Conservation (phyloP, 2,113 vertebrate species). For the Australoheros scitulus region DNA sequence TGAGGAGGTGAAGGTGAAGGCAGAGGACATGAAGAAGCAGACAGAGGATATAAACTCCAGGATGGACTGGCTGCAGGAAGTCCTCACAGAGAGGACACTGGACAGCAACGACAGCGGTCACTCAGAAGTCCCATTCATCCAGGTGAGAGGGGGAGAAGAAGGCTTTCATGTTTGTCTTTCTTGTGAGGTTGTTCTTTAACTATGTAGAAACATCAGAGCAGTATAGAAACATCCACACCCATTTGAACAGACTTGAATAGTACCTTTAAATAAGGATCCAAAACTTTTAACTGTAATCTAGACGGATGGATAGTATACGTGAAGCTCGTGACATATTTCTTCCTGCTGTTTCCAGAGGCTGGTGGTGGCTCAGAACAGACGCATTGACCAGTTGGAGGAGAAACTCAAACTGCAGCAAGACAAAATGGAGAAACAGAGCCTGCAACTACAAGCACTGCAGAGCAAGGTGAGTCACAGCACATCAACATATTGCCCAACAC, state of each 20-base stretch:
- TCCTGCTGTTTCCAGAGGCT: constrained; percentile 68
- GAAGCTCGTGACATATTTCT: background rate
- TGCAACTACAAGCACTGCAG: constrained; percentile 83
- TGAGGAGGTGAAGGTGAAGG: constrained; percentile 54
- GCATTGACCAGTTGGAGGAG: constrained; percentile 85
- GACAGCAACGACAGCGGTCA: constrained; percentile 51
- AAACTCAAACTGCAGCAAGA: constrained; percentile 89
- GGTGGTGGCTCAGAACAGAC: constrained; percentile 82
- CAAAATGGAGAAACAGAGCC: constrained; percentile 88
- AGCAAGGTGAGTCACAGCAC: constrained; percentile 53
- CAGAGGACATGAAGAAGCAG: constrained; percentile 71
- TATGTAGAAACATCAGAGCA: background rate
- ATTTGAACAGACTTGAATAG: background rate
- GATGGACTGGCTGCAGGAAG: constrained; percentile 77
- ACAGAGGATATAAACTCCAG: constrained; percentile 62
- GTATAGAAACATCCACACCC: background rate
- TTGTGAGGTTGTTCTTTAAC: background rate
- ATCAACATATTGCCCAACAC: rapidly evolving
- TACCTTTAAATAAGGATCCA: background rate
- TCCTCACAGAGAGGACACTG: constrained; percentile 18
- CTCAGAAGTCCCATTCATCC: constrained; percentile 51
- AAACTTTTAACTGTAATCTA: background rate
- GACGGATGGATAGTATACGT: background rate
- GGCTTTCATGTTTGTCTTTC: background rate
- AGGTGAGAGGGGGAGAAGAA: constrained; percentile 49